A percentile compares a stretch with the other conserved stretches of the same genome.
Evolutionary conservation across 2,113 vertebrate species (phyloP).

Genomic region (Chrysochloris asiatica): DNA sequence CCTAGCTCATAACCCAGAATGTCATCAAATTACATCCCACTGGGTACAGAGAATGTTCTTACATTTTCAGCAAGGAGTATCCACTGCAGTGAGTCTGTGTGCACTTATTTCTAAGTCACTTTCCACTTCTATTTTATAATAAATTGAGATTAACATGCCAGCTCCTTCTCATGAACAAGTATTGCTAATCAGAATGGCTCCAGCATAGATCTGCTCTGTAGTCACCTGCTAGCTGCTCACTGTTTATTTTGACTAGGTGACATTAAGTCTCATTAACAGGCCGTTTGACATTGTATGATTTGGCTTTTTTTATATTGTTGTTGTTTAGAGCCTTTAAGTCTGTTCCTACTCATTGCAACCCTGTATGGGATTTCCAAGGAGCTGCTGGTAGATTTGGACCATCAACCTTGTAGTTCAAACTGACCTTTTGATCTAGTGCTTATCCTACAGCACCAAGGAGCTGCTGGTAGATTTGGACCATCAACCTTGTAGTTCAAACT

Average conservation of each 20-base stretch:
- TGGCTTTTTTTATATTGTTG: background rate
- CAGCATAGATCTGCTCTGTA: background rate
- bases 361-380: too few relatives aligned
- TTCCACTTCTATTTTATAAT: conserved; percentile 51
- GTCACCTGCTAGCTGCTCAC: background rate
- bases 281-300: background rate
- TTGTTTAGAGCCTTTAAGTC: background rate
- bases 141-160: conserved; percentile 51
- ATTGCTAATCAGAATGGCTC: conserved; percentile 20
- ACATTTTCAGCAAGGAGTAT: conserved; percentile 33
- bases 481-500: too few relatives aligned
- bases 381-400: too few relatives aligned
- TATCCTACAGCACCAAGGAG: too few relatives aligned
- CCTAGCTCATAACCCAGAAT: conserved; percentile 26
- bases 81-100: conserved; percentile 46
- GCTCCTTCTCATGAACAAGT: background rate
- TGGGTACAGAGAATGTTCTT: conserved; percentile 58
- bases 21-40: conserved; percentile 63
- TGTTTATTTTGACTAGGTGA: background rate
- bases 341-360: too few relatives aligned
- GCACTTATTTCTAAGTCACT: conserved; percentile 64
- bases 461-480: too few relatives aligned
- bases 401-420: too few relatives aligned
- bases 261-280: background rate
- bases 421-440: too few relatives aligned